Evolutionary conservation across 2,888 invertebrate species (phyloP), one percentile per base, ranked within the genome.

Genomic region (Rhogogaster chlorosoma): DNA sequence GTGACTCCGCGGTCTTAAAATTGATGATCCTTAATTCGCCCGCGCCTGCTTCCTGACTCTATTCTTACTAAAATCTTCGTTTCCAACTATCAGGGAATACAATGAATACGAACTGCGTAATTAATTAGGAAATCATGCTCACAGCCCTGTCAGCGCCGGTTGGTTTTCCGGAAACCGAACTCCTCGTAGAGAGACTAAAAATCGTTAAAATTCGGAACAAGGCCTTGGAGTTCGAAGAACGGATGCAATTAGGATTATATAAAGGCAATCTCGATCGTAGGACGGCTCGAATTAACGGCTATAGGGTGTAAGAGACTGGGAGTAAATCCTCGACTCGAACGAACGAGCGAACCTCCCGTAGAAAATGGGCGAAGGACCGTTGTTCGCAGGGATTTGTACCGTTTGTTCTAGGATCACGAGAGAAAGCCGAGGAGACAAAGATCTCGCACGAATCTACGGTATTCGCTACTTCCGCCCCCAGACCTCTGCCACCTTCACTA

Each of bases 401-500:
- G 29, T 83, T 53, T 53, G 70, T 73, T 84, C 32, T 45, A 84
- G 84, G 45, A 77, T 32, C 45, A 32, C 61, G 6, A 18, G 84
- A 61, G 32, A 77, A 77, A 61, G 84, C 61, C 42, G 77, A 45
- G 6, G 77, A 77, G 84, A 73, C 26, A 42, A 67, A 45, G 22
- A 36, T 49, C 61, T 26, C 84, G 22, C 73, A 53, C 53, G 73
- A 73, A 42, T 73, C 73, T 2, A n/a, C 84, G n/a, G 61, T 57
- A 10, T 36, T 29, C 38, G 26, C 32, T n/a, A 84, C 84, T 26
- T 61, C 84, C 32, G 49, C 26, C 18, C 67, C 84, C 12, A 84
- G 84, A 64, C 84, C 84, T 0, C 77, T 84, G 15, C 84, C 84
- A 6, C 75, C 84, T n/a, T 77, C 84, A 26, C 32, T 84, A 26